phyloP scores from a whole-genome alignment of 1,140 invertebrate genomes.

The Plectus sambesii region DNA sequence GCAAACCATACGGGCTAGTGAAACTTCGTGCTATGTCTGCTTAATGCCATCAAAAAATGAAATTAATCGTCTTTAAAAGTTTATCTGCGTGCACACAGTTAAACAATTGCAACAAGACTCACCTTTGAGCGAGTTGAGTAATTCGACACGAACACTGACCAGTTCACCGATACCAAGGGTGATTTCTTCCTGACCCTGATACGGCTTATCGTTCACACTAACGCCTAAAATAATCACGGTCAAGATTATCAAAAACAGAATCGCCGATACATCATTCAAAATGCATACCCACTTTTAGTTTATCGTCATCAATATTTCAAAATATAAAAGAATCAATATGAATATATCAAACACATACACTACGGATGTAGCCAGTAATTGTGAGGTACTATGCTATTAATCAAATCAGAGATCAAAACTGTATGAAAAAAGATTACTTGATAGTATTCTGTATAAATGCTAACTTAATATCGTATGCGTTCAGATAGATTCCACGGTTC shows the following conservation, averaged over 20 bases:
- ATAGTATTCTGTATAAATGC: too few species aligned
- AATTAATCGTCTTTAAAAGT: too few species aligned
- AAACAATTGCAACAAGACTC: too few species aligned
- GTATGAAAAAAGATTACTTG: too few species aligned
- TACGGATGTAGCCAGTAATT: not conserved
- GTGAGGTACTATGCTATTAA: not conserved
- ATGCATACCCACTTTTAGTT: constrained; percentile 12
- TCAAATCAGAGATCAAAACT: too few species aligned
- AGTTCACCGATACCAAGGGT: constrained; percentile 29
- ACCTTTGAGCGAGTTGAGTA: constrained; percentile 26
- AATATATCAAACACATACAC: constrained; percentile 2
- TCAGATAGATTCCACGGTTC: not conserved
- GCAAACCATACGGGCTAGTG: too few species aligned
- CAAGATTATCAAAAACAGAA: constrained; percentile 12
- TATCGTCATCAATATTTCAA: not conserved
- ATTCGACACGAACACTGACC: constrained; percentile 17
- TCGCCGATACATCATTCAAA: too few species aligned
- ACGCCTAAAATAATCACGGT: constrained; percentile 14
- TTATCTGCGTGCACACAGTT: too few species aligned
- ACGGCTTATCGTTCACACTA: constrained; percentile 22
- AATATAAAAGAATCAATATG: constrained; percentile 9
- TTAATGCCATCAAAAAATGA: too few species aligned
- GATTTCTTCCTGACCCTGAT: constrained; percentile 35
- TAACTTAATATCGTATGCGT: too few species aligned
- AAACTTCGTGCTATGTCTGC: too few species aligned